Base-by-base conservation (phyloP, 53 echinoderm and acorn worm genomes). In the Paracentrotus lividus region DNA sequence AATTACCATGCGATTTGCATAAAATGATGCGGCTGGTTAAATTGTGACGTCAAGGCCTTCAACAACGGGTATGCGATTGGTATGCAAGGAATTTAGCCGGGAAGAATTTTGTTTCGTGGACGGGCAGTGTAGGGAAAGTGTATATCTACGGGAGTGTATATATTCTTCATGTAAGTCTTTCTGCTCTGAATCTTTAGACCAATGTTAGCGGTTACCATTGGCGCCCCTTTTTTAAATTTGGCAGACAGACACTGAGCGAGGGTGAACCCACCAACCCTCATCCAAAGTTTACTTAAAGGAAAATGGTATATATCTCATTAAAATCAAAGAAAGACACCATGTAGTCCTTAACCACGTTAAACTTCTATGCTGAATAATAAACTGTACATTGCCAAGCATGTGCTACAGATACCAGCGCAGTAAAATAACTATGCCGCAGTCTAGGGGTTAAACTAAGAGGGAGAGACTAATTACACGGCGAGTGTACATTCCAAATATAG, bases 71-170 rank as follows among this genome's bases (percentile, higher is more conserved):
- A 96, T 96, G 96, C 85, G 29, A 23, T 26, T 78, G 96, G 96
- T 93, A 96, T 96, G 96, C 93, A 68, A 45, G 87, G 95, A 95
- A 96, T 96, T 90, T 90, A 29, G 90, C 44, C 43, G 96, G 53
- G 90, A 32, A 93, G 92, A 93, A 94, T 90, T 69, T 56, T 56
- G 53, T 52, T 24, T 43, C 23, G 52, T 84, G 93, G 85, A 84
- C 27, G 45, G 51, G 4, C 64, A 89, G 55, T 86, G 86, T 86
- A 56, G 23, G 86, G 55, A 55, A 32, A 24, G 20, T 31, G 33
- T 1, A 85, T 84, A n/a, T n/a, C n/a, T n/a, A n/a, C n/a, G n/a
- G n/a, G 76, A 10, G 81, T 81, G n/a, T 81, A 81, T 81, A 81
- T 81, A 49, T 81, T 81, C 49, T 27, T 47, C 49, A 34, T 23